phyloP scores from a whole-genome alignment of 2,888 invertebrate genomes.

The Gandaritis pyraliata region DNA sequence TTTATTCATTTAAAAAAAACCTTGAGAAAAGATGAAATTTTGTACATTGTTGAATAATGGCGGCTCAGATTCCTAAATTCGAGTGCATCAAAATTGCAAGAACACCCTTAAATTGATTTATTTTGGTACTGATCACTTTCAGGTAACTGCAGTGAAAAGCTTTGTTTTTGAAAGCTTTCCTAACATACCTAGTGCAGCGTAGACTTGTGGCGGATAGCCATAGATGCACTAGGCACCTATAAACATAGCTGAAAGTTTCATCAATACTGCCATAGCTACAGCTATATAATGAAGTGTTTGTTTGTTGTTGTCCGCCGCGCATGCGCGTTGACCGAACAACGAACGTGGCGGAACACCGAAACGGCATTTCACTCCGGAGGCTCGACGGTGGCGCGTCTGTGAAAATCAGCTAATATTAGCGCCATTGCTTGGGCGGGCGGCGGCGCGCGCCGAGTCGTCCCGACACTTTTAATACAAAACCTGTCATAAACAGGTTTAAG shows the following conservation, averaged over 20 bases:
- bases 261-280: constrained; percentile 63
- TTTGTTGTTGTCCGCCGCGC: constrained; percentile 64
- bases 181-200: constrained; percentile 4
- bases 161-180: not conserved
- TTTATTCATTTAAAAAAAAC: no score
- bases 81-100: no score
- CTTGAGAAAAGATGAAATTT: no score
- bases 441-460: constrained; percentile 71
- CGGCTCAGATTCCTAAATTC: no score
- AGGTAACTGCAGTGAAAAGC: no score
- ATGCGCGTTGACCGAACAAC: constrained; percentile 55
- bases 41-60: no score
- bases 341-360: constrained; percentile 39
- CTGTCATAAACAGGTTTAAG: constrained; percentile 46
- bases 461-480: constrained; percentile 52
- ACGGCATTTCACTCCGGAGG: constrained; percentile 55
- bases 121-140: no score
- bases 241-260: constrained; percentile 46
- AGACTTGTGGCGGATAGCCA: not conserved
- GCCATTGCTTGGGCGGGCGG: constrained; percentile 66
- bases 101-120: no score
- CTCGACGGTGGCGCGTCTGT: constrained; percentile 60
- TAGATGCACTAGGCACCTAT: constrained; percentile 2
- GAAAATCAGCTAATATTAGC: constrained; percentile 68
- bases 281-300: constrained; percentile 44